Evolutionary conservation across 2,113 vertebrate genomes (phyloP).

Genomic region (Tachycineta bicolor): DNA sequence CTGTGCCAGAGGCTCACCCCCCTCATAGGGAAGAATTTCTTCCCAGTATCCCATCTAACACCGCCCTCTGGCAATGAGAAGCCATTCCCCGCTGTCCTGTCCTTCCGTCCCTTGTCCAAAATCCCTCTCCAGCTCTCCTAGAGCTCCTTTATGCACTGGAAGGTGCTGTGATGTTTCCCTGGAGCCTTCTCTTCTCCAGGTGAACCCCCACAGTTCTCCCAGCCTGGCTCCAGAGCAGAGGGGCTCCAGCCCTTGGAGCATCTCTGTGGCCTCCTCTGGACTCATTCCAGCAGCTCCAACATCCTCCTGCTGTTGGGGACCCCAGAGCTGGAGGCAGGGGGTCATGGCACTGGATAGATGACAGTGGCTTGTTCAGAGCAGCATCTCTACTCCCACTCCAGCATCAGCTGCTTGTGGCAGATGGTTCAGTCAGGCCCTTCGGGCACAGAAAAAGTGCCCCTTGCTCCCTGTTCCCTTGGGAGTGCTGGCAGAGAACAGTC

Average conservation of each 20-base stretch:
- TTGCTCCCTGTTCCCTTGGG: neutral
- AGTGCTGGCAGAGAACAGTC: fast-evolving
- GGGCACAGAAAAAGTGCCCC: fast-evolving
- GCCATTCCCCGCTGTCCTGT: neutral
- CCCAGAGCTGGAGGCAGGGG: neutral
- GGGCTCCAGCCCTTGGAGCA: neutral
- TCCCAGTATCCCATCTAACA: too few relatives aligned
- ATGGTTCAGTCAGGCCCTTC: neutral
- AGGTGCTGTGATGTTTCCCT: neutral
- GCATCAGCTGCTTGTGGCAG: neutral
- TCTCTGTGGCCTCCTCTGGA: neutral
- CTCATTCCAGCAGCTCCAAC: fast-evolving
- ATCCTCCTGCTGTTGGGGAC: neutral
- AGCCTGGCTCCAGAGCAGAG: neutral
- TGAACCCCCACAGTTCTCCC: neutral
- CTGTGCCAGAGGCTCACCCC: neutral
- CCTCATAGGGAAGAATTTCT: neutral
- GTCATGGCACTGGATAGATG: neutral
- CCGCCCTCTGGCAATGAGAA: neutral
- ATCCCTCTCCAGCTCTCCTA: neutral
- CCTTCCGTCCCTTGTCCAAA: fast-evolving
- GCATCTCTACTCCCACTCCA: neutral
- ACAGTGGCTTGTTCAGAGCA: neutral
- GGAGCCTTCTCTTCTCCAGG: neutral
- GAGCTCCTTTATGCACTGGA: neutral